Percentiles rank a stretch among this genome's conserved stretches.
These are phyloP conservation scores for Callorhinus ursinus DNA, from an alignment of 2,113 vertebrate species.

Conservation along the genomic window DNA sequence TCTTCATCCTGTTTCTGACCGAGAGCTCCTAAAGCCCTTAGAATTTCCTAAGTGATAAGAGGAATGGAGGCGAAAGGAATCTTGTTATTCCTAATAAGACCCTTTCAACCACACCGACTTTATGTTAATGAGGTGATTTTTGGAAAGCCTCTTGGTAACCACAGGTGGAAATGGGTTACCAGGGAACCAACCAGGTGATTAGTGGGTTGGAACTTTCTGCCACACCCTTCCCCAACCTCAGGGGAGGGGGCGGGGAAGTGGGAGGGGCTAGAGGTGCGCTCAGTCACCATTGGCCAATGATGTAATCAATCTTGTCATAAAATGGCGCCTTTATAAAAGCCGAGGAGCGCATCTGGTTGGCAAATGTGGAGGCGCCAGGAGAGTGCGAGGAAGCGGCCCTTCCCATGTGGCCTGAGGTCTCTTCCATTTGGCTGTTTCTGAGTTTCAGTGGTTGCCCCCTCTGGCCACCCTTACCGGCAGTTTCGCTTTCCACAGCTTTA, in stretches of 20 bases:
- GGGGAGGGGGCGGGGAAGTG: not conserved
- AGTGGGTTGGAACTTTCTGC: not conserved
- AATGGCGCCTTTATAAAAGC: not conserved
- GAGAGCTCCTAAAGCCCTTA: not conserved
- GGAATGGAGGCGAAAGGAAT: not conserved
- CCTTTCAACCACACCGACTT: not conserved
- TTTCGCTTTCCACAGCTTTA: not conserved
- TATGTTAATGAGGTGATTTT: not conserved
- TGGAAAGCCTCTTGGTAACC: not conserved
- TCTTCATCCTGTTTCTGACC: not conserved
- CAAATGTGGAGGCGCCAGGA: not conserved
- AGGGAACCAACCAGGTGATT: not conserved
- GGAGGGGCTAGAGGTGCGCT: not conserved
- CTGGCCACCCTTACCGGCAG: not conserved
- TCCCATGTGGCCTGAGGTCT: not conserved
- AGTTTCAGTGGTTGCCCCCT: not conserved
- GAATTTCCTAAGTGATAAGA: not conserved
- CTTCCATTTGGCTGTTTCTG: not conserved
- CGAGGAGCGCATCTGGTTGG: not conserved
- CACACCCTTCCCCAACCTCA: fast-evolving
- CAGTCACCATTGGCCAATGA: not conserved
- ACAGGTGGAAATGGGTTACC: not conserved
- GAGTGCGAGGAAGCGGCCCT: fast-evolving
- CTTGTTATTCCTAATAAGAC: not conserved
- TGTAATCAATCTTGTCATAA: not conserved